Evolutionary conservation across 2,797 vertebrate species (phyloP), one percentile per base, ranked within the genome.

Genomic region (Neopelma chrysocephalum): DNA sequence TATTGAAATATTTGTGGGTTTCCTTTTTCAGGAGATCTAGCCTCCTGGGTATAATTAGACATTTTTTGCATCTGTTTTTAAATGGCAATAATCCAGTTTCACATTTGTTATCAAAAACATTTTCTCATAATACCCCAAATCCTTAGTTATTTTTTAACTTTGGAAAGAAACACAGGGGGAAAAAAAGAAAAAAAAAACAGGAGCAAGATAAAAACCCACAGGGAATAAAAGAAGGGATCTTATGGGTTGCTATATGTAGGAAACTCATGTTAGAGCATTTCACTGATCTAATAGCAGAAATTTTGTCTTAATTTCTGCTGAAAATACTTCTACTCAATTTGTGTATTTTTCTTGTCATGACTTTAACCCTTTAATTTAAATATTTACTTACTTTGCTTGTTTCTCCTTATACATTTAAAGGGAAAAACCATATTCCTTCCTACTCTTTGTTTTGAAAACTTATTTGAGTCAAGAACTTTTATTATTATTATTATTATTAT

Each of bases 101-200:
- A 82, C 29, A 61, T 77, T 88, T 86, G 9, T 65, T 92, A 79
- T 79, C 10, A 62, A 79, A 95, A 92, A 8, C 8, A 14, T 51
- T 85, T 83, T 89, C 42, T 81, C 36, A 78, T 78, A 81, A 72
- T 58, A 9, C 25, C 7, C 3, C 14, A 89, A 87, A 87, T 65
- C 25, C 23, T 79, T 32, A 61, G 6, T 84, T 88, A n/a, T 9
- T 16, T 79, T 91, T 83, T 65, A 8, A 31, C 17, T 73, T 56
- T 45, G 11, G 57, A 90, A 82, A 86, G 56, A 71, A 51, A 12
- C 10, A 69, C 9, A 42, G 6, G 2, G 6, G 2, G 0, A 2
- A 1, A 1, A 27, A 15, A 19, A 40, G 4, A 8, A 19, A 12
- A 25, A 15, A 45, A 43, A 25, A 13, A 0, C 6, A 69, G 9